Evolutionary conservation across 2,797 vertebrate species (phyloP), one percentile per base, ranked within the genome.

Genomic region (Xenops minutus): DNA sequence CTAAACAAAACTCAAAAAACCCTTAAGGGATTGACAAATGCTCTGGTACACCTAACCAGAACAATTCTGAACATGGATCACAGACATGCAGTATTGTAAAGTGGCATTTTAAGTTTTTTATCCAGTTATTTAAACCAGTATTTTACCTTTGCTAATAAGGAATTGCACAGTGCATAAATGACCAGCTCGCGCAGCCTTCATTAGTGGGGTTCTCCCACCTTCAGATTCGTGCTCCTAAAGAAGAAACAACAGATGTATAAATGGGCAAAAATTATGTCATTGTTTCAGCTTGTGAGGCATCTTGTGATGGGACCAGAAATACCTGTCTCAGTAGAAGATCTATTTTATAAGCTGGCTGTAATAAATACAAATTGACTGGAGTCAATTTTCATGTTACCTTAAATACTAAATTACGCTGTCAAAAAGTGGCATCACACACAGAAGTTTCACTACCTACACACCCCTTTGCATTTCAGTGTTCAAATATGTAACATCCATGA

Each of bases 81-180:
- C 34, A 74, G 56, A 79, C 26, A 26, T 10, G 13, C n/a, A 39
- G 46, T 63, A 83, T 10, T 30, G 10, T 23, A 23, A 80, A 86
- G 19, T 15, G 19, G 12, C 17, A 48, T 48, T 71, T 86, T 4
- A 44, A 41, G 18, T 19, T 46, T 88, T 66, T 62, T 4, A 74
- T 49, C 55, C 14, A 46, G 19, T 72, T 82, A n/a, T 16, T 66
- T 26, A 69, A 39, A 92, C 14, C 30, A 80, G 15, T 22, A 77
- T 37, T 95, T 96, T 97, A 99, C 99, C 99, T 99, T 99, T 99
- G 98, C 99, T 99, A 98, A 99, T 99, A 89, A 99, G 98, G 97
- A 99, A 99, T 96, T 99, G 99, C 85, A 99, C 99, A 86, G 99
- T 99, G 95, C 99, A 99, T 89, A 99, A 98, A 97, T 99, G 99